These are phyloP conservation scores for Aromia moschata DNA, from an alignment of 2,888 invertebrate genomes.

Conservation along the genomic window DNA sequence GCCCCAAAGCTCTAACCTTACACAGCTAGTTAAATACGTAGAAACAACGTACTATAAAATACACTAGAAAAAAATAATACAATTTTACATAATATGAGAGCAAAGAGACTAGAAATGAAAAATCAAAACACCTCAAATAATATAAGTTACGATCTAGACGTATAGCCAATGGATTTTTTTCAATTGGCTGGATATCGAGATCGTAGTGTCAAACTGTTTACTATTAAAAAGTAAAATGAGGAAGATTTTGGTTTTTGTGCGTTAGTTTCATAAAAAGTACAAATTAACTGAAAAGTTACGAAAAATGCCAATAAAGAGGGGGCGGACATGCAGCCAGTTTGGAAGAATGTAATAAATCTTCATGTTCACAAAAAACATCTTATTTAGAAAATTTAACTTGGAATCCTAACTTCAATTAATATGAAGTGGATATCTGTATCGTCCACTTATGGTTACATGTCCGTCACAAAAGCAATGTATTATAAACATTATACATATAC, in stretches of 20 bases:
- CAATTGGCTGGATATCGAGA: neutral
- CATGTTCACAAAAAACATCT: too few relatives aligned
- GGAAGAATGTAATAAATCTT: neutral
- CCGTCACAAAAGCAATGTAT: slow-evolving; percentile 13
- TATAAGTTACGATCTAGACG: neutral
- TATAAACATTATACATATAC: slow-evolving; percentile 20
- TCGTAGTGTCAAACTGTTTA: neutral
- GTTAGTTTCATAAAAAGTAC: slow-evolving; percentile 20
- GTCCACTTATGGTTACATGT: neutral
- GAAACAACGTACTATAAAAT: slow-evolving; percentile 5
- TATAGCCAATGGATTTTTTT: neutral
- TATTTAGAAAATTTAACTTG: too few relatives aligned
- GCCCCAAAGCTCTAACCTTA: neutral
- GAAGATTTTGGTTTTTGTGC: slow-evolving; percentile 26
- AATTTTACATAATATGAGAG: slow-evolving; percentile 29
- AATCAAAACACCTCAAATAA: neutral
- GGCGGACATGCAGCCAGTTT: slow-evolving; percentile 1
- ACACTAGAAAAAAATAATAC: slow-evolving; percentile 21
- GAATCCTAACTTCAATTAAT: too few relatives aligned
- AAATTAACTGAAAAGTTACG: slow-evolving; percentile 2
- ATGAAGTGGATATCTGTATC: neutral
- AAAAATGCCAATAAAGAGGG: slow-evolving; percentile 3
- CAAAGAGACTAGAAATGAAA: slow-evolving; percentile 27
- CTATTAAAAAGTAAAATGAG: slow-evolving; percentile 26
- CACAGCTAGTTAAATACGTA: slow-evolving; percentile 13